Evolutionary conservation across 2,888 invertebrate species (phyloP).

Genomic region (Gymnocheta viridis): DNA sequence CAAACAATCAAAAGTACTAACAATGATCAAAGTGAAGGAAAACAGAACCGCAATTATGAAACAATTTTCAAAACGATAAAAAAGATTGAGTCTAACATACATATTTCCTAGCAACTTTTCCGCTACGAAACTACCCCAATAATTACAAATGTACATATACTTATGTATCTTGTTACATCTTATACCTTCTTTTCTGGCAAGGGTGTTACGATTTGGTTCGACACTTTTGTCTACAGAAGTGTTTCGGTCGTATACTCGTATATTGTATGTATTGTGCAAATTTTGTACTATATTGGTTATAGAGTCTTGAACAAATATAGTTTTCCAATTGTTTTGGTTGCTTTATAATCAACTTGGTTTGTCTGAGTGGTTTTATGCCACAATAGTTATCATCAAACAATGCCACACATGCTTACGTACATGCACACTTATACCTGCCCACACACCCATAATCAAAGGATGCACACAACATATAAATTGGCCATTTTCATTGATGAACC

Average conservation of each 20-base stretch:
- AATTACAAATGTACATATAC: too few relatives aligned
- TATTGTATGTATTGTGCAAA: background rate
- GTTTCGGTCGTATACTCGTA: background rate
- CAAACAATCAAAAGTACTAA: too few relatives aligned
- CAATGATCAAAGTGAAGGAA: too few relatives aligned
- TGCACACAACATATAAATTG: slow-evolving; percentile 52
- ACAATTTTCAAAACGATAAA: too few relatives aligned
- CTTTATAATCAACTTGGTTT: slow-evolving; percentile 65
- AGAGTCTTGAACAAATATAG: slow-evolving; percentile 64
- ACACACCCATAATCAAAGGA: background rate
- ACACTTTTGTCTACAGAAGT: background rate
- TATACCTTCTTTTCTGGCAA: background rate
- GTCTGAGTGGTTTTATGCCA: slow-evolving; percentile 55
- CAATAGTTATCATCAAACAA: slow-evolving; percentile 48
- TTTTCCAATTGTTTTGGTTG: slow-evolving; percentile 65
- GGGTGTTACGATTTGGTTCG: background rate
- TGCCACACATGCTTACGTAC: background rate
- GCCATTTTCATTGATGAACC: slow-evolving; percentile 63
- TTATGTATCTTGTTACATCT: slow-evolving; percentile 9
- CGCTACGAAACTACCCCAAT: background rate
- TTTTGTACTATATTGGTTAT: slow-evolving; percentile 33
- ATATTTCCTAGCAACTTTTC: too few relatives aligned
- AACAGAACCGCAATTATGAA: too few relatives aligned
- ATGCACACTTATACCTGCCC: background rate
- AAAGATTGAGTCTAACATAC: too few relatives aligned